Conservation (phyloP, 2,113 vertebrate genomes). For the Phaethon lepturus region DNA sequence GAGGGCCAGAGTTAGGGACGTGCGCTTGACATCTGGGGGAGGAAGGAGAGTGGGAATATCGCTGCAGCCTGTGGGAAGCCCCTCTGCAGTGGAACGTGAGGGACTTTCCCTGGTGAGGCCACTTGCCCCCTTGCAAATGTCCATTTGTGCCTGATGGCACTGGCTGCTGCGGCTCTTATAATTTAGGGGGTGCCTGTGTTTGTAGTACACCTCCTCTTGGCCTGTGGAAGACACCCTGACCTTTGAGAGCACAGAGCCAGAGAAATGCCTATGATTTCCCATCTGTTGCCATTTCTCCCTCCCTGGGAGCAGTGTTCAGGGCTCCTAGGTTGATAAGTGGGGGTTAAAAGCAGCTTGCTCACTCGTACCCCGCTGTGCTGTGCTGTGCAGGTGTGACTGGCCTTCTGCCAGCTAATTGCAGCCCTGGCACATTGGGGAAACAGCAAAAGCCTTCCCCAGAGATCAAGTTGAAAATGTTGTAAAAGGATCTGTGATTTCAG, state of each 20-base stretch:
- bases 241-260: neutral
- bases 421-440: neutral
- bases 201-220: rapidly evolving
- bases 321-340: neutral
- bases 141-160: neutral
- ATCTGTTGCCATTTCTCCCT: neutral
- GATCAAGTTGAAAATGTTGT: neutral
- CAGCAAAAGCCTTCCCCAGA: neutral
- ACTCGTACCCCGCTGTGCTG: neutral
- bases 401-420: neutral
- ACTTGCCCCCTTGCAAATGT: neutral
- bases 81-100: neutral
- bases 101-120: neutral
- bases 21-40: too few relatives aligned
- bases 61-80: neutral
- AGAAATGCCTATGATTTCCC: neutral
- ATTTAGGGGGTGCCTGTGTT: neutral
- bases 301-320: neutral
- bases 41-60: neutral
- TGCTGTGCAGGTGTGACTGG: neutral
- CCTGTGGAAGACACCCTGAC: neutral
- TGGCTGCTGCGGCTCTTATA: rapidly evolving
- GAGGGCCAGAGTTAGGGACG: neutral
- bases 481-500: neutral
- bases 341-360: neutral